Percentiles rank a stretch among this genome's conserved stretches.
Evolutionary conservation across 2,113 vertebrate species (phyloP).

Genomic region (Thymallus thymallus): DNA sequence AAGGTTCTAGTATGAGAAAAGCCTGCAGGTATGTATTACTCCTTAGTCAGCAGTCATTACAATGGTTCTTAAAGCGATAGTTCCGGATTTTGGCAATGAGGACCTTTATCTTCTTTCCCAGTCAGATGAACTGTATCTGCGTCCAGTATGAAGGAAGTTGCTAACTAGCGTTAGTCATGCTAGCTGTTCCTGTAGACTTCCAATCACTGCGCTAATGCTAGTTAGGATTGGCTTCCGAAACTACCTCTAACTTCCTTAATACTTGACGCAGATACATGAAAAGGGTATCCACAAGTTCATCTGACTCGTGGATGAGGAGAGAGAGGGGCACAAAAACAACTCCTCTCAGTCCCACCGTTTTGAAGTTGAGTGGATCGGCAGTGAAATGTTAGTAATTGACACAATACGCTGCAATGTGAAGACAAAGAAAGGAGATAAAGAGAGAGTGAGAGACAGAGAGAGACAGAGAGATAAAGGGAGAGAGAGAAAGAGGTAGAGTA

Average conservation of each 20-base stretch:
- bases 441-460: neutral
- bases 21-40: constrained; percentile 41
- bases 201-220: no score
- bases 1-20: constrained; percentile 28
- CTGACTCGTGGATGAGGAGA: neutral
- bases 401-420: constrained; percentile 58
- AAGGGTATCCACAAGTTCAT: no score
- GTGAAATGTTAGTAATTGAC: constrained; percentile 37
- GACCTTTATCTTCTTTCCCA: no score
- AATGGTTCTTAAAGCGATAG: constrained; percentile 26
- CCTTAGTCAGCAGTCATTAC: constrained; percentile 40
- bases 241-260: no score
- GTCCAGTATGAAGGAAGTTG: no score
- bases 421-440: neutral
- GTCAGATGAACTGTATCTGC: no score
- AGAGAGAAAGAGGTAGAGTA: constrained; percentile 15
- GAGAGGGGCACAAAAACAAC: constrained; percentile 17
- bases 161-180: no score
- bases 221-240: no score
- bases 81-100: no score
- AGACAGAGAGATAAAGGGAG: constrained; percentile 7
- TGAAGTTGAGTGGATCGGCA: constrained; percentile 12
- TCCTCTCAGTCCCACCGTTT: constrained; percentile 25
- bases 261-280: no score
- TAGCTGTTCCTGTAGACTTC: no score